Conservation (phyloP, 2,113 vertebrate genomes). For the Micronycteris hirsuta region DNA sequence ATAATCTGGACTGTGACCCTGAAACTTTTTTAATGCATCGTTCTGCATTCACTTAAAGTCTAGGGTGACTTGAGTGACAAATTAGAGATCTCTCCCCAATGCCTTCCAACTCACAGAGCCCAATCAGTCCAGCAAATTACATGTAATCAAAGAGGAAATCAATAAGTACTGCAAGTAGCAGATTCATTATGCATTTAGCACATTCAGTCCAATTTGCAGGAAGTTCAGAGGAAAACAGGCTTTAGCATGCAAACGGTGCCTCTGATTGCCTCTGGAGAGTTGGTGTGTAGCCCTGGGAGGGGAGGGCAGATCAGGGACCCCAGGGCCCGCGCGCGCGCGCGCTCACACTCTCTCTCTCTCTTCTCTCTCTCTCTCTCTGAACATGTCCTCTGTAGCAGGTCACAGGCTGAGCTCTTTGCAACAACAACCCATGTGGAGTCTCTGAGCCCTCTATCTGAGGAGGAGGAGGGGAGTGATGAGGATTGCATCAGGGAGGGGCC, state of each 20-base stretch:
- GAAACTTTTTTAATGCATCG: not conserved
- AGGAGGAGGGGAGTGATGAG: not conserved
- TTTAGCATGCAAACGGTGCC: not conserved
- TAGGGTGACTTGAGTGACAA: constrained; percentile 37
- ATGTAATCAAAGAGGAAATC: constrained; percentile 68
- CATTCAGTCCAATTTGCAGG: constrained; percentile 52
- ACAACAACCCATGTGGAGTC: not conserved
- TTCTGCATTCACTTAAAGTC: constrained; percentile 39
- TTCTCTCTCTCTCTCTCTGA: too few relatives aligned
- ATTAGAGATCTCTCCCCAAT: constrained; percentile 50
- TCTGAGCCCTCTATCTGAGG: too few relatives aligned
- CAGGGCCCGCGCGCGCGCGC: too few relatives aligned
- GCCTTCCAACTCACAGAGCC: constrained; percentile 66
- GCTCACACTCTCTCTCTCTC: too few relatives aligned
- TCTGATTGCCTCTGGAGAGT: not conserved
- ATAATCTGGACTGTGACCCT: not conserved
- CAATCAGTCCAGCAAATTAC: constrained; percentile 71
- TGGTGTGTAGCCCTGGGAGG: not conserved
- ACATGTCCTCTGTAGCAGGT: not conserved
- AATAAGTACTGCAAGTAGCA: constrained; percentile 46
- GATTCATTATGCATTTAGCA: constrained; percentile 68
- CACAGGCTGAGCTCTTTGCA: not conserved
- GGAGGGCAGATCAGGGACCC: not conserved
- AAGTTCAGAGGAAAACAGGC: constrained; percentile 44
- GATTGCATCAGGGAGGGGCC: not conserved